Percentiles rank a stretch among this genome's conserved stretches.
These are phyloP conservation scores for Premnoplex brunnescens DNA, from an alignment of 2,797 vertebrate genomes.

Conservation along the genomic window DNA sequence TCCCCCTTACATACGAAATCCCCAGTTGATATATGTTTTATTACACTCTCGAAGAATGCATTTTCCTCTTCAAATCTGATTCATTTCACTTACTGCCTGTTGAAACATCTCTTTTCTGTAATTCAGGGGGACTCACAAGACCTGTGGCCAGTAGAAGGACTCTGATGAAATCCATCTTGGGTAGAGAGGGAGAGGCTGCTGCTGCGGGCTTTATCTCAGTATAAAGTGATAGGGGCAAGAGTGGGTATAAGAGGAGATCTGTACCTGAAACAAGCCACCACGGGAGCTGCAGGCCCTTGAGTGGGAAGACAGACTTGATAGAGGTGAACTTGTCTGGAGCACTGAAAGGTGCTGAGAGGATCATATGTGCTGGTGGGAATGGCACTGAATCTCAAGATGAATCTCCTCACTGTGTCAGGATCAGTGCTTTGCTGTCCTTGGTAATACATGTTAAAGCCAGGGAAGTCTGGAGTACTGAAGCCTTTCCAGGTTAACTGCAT, in stretches of 20 bases:
- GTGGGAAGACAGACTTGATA: not conserved
- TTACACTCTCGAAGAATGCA: slow-evolving; percentile 4
- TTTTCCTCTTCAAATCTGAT: slow-evolving; percentile 38
- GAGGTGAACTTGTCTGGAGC: not conserved
- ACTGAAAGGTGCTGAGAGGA: not conserved
- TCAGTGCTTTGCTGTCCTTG: not conserved
- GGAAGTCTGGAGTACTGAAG: not conserved
- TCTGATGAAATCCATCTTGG: not conserved
- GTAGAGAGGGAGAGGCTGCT: not conserved
- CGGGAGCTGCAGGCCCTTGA: not conserved
- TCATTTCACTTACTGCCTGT: slow-evolving; percentile 40
- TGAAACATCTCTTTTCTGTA: slow-evolving; percentile 30
- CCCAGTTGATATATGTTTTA: slow-evolving; percentile 1
- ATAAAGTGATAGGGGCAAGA: not conserved
- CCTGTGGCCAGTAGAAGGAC: not conserved
- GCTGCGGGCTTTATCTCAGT: not conserved
- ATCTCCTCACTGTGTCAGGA: not conserved
- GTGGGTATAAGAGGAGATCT: not conserved
- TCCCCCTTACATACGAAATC: not conserved
- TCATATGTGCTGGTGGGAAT: not conserved
- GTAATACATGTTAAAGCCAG: not conserved
- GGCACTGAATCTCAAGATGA: not conserved
- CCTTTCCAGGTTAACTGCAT: not conserved
- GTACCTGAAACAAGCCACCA: not conserved
- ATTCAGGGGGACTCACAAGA: slow-evolving; percentile 4